Base-by-base conservation (phyloP, 2,113 vertebrate species). In the Cephalopterus ornatus region DNA sequence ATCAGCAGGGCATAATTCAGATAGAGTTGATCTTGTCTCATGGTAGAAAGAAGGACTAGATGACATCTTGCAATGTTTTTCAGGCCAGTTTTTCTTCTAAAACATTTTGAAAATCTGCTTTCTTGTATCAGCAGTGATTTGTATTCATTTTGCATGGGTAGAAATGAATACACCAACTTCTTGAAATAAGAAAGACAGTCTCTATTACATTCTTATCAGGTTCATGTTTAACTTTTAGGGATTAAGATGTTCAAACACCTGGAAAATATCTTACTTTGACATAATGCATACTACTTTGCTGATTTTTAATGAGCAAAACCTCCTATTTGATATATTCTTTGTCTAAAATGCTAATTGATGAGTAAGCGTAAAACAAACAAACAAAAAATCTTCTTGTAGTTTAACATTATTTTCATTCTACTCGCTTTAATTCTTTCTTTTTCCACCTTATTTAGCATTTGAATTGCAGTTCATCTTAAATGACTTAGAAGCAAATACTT, bases 401-500 rank as follows among this genome's bases (percentile, higher is more conserved):
- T 87, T 42, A 62, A n/a, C 7, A 4, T 26, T 63, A 56, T 76
- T 91, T 94, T 59, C 24, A 65, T 91, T 82, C 42, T 70, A 7
- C 15, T 49, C 16, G 44, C 91, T 96, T 85, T 66, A 83, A 85
- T 82, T 83, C 35, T 77, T 96, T 80, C 14, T 72, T 92, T 23
- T 85, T 80, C 30, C 39, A 68, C 10, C 50, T 95, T 93, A 59
- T 37, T 83, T 89, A 91, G 27, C 33, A 68, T 87, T 89, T 94
- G 15, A 88, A 6, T 83, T 84, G 23, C 56, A 52, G 17, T 80
- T 90, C 35, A 41, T 88, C 37, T 88, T 63, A 63, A 74, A 79
- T 70, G 58, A 88, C 24, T 90, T 86, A 85, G 71, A 90, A 89
- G 62, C 55, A 92, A 94, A 85, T 80, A 67, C 8, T 71, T 93